Evolutionary conservation across 2,113 vertebrate genomes (phyloP), one percentile per base, ranked within the genome.

Genomic region (Coregonus clupeaformis): DNA sequence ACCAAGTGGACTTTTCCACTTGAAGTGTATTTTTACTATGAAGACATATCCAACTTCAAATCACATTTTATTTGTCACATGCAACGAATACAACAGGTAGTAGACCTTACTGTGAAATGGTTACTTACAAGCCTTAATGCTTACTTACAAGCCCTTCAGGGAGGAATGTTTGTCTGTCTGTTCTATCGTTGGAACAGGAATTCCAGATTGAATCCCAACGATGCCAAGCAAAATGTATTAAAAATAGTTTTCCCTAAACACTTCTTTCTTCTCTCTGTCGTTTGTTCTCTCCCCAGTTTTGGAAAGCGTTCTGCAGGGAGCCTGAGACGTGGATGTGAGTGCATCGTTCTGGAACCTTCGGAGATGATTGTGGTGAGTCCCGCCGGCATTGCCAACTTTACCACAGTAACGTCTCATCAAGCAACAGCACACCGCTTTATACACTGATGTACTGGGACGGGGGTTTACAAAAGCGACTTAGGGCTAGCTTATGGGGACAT

Each of bases 321-420:
- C 89, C 94, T 98, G 85, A 94, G 97, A 14, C 97, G 97, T 73
- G 98, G 97, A 87, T 99, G 97, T 90, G 98, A 99, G 92, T 99
- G 98, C 93, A 99, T 99, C 92, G 98, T 99, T 82, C 92, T 99
- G 89, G 98, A 99, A 87, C 97, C 97, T 68, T 99, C 98, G 76
- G 98, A 99, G 92, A 99, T 99, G 97, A 99, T 99, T 88, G 98
- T 99, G 98, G 98, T 99, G 95, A 94, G 92, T 92, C 52, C 2
- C 36, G 20, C 24, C 32, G 1, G 18, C 20, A 3, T 32, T 12
- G 0, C 32, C 3, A n/a, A 68, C 66, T 32, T n/a, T 9, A 32
- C 27, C 42, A 29, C n/a, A 72, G 27, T 5, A 3, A 16, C 14
- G 16, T 12, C 55, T 57, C 64, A 42, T 42, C 36, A 20, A 18